Evolutionary conservation across 2,888 invertebrate genomes (phyloP), one percentile per base, ranked within the genome.

Genomic region (Drosophila atripex): DNA sequence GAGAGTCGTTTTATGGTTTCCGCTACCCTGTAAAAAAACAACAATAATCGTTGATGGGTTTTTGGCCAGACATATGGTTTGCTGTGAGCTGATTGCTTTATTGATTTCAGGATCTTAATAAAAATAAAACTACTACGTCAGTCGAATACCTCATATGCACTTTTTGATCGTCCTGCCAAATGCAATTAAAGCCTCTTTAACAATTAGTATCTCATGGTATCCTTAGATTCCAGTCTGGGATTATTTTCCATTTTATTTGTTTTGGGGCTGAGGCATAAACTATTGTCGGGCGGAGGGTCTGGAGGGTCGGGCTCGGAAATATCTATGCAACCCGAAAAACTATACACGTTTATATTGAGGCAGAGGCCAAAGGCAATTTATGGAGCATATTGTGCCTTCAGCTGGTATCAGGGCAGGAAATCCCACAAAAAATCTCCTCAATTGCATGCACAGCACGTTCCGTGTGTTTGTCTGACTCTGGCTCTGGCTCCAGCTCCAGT

Each of bases 361-460:
- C 74, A 70, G 59, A 60, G 59, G 59, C 63, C 76, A 59, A 49
- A 68, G 73, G 71, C 85, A 84, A 80, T 84, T 86, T 78, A 63
- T 86, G 74, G 76, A 78, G 78, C 85, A 87, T 87, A 87, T 87
- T 82, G 87, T 87, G 85, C 76, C 76, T 72, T 80, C 86, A 72
- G 80, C 77, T 71, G 83, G 71, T 73, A 73, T 86, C 84, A 69
- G 71, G 59, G 71, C 71, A 73, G 83, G 80, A 77, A 78, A 83
- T 83, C 77, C 86, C 66, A 73, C 68, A 83, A 82, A 82, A 80
- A 83, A 84, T 77, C 84, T 88, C 71, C 74, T 78, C 76, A 83
- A 88, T 83, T 86, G 86, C 88, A 84, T 84, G 86, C 86, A 80
- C 78, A 79, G 86, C 84, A 84, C 84, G 84, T 83, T 75, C 73